A percentile compares a stretch with the other conserved stretches of the same genome.
phyloP scores from a whole-genome alignment of 2,888 invertebrate species.

The Mongoloraphidia duomilia region DNA sequence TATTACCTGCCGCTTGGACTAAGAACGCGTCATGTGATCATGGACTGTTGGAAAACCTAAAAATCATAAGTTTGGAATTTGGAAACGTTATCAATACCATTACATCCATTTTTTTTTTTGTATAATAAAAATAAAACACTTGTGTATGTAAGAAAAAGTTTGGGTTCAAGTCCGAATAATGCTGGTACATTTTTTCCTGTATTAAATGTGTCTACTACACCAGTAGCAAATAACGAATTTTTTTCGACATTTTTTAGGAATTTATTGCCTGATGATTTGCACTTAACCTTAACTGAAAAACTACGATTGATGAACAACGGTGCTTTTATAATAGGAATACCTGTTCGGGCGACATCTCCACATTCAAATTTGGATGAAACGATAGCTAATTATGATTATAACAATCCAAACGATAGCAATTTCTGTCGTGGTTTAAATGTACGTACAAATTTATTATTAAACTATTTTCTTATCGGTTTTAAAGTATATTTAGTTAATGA shows the following conservation, averaged over 20 bases:
- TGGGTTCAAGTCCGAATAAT: no score
- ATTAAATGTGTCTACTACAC: no score
- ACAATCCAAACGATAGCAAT: conserved; percentile 37
- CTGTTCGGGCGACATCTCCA: conserved; percentile 1
- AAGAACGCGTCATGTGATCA: no score
- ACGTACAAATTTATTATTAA: conserved; percentile 8
- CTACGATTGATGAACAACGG: not conserved
- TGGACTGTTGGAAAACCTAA: no score
- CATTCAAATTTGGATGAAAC: conserved; percentile 22
- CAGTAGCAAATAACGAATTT: no score
- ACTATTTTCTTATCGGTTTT: conserved; percentile 1
- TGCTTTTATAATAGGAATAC: not conserved
- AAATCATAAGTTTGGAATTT: no score
- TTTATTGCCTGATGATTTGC: not conserved
- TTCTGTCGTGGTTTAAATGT: conserved; percentile 31
- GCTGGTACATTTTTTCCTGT: no score
- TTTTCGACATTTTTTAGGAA: not conserved
- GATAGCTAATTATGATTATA: conserved; percentile 34
- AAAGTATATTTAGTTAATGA: conserved; percentile 4
- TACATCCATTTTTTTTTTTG: no score
- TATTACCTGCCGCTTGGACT: no score
- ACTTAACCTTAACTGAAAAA: not conserved
- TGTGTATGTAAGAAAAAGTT: no score
- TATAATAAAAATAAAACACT: no score
- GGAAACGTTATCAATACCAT: no score